Percentiles rank a stretch among this genome's conserved stretches.
These are phyloP conservation scores for Diadumene lineata DNA, from an alignment of 92 coral and sea anemone species.

Conservation along the genomic window DNA sequence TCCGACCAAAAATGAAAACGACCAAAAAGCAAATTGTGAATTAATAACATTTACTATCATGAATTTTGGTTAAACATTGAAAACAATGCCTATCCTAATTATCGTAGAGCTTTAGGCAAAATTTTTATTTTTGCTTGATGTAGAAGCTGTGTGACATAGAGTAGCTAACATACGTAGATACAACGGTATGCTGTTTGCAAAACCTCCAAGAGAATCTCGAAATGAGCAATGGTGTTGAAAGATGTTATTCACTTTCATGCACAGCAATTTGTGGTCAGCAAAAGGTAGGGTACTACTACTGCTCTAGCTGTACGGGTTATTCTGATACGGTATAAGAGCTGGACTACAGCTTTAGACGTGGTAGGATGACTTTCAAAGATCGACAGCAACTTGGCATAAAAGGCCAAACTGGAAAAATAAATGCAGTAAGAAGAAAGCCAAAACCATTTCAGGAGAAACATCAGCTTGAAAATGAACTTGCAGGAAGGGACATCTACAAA, in stretches of 20 bases:
- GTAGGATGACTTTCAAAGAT: constrained; percentile 7
- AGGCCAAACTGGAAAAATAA: constrained; percentile 31
- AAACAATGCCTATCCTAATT: too few species aligned
- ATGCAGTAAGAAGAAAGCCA: constrained; percentile 22
- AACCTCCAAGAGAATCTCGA: background rate
- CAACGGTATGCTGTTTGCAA: background rate
- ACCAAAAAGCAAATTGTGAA: too few species aligned
- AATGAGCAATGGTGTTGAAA: background rate
- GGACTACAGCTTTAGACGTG: constrained; percentile 25
- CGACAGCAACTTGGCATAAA: constrained; percentile 28
- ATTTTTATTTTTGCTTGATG: background rate
- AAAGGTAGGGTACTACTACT: constrained; percentile 47
- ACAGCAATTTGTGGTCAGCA: constrained; percentile 38
- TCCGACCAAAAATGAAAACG: too few species aligned
- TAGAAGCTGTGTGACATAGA: background rate
- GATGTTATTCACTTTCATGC: constrained; percentile 22
- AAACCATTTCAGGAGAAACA: constrained; percentile 33
- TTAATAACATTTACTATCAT: too few species aligned
- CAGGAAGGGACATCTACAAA: background rate
- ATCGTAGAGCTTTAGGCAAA: background rate
- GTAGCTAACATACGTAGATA: background rate
- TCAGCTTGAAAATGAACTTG: constrained; percentile 6
- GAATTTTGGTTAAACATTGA: too few species aligned
- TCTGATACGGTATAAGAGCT: constrained; percentile 29
- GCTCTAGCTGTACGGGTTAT: constrained; percentile 39